Evolutionary conservation across 2,888 invertebrate species (phyloP).

Genomic region (Galeruca laticollis): DNA sequence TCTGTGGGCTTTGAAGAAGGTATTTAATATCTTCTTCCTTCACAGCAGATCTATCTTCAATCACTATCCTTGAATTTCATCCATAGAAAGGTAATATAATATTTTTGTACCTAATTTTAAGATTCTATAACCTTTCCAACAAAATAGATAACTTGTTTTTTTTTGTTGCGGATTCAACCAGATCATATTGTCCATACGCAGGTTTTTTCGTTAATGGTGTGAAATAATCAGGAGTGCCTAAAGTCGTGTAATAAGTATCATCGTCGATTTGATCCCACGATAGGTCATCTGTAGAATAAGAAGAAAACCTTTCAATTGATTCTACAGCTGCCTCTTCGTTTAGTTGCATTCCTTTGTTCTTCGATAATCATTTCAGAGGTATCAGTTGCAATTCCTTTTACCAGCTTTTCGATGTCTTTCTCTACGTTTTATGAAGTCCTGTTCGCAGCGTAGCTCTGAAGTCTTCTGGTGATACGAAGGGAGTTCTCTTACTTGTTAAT

Average conservation of each 20-base stretch:
- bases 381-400: conserved; percentile 41
- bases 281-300: background rate
- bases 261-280: conserved; percentile 3
- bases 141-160: background rate
- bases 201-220: conserved; percentile 4
- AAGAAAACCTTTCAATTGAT: conserved; percentile 17
- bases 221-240: background rate
- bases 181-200: conserved; percentile 10
- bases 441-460: conserved; percentile 36
- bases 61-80: too few relatives aligned
- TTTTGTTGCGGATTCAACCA: conserved; percentile 18
- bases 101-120: background rate
- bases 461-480: conserved; percentile 27
- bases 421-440: conserved; percentile 27
- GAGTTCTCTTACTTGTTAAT: conserved; percentile 2
- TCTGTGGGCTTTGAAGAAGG: too few relatives aligned
- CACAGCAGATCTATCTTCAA: too few relatives aligned
- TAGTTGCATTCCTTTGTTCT: conserved; percentile 20
- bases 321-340: conserved; percentile 11
- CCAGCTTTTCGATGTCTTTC: conserved; percentile 26
- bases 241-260: background rate
- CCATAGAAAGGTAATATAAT: too few relatives aligned
- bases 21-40: too few relatives aligned
- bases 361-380: conserved; percentile 35
- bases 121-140: conserved; percentile 18